Conservation (phyloP, 2,888 invertebrate species). For the Tholera decimalis region DNA sequence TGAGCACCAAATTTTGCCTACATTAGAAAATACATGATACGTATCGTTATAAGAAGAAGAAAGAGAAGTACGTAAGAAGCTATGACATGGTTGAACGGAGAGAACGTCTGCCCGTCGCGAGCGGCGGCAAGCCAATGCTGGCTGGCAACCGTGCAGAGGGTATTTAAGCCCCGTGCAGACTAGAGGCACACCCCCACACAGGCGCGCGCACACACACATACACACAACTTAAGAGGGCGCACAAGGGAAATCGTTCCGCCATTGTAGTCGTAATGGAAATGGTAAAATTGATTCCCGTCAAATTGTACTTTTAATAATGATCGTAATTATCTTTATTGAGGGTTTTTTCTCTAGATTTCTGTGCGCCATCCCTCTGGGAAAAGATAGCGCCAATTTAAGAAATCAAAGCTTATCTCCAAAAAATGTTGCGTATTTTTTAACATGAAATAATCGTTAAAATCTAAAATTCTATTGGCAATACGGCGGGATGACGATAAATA, state of each 20-base stretch:
- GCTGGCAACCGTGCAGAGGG: constrained; percentile 50
- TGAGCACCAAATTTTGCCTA: constrained; percentile 88
- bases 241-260: constrained; percentile 84
- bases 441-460: constrained; percentile 74
- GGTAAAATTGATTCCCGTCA: constrained; percentile 85
- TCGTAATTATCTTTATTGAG: constrained; percentile 85
- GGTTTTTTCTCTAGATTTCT: constrained; percentile 63
- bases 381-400: constrained; percentile 61
- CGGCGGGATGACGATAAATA: constrained; percentile 72
- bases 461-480: constrained; percentile 72
- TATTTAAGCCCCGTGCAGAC: constrained; percentile 77
- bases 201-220: constrained; percentile 60
- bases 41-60: constrained; percentile 84
- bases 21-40: constrained; percentile 88
- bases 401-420: constrained; percentile 61
- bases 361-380: constrained; percentile 51
- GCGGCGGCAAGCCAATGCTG: constrained; percentile 83
- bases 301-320: constrained; percentile 86
- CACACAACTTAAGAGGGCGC: constrained; percentile 81
- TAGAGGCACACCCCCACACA: constrained; percentile 34
- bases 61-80: constrained; percentile 75
- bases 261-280: constrained; percentile 88
- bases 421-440: constrained; percentile 66
- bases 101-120: constrained; percentile 77
- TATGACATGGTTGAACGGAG: constrained; percentile 81